Percentiles rank a stretch among this genome's conserved stretches.
These are phyloP conservation scores for Aldabrachelys gigantea DNA, from an alignment of 2,113 vertebrate genomes.

Conservation along the genomic window DNA sequence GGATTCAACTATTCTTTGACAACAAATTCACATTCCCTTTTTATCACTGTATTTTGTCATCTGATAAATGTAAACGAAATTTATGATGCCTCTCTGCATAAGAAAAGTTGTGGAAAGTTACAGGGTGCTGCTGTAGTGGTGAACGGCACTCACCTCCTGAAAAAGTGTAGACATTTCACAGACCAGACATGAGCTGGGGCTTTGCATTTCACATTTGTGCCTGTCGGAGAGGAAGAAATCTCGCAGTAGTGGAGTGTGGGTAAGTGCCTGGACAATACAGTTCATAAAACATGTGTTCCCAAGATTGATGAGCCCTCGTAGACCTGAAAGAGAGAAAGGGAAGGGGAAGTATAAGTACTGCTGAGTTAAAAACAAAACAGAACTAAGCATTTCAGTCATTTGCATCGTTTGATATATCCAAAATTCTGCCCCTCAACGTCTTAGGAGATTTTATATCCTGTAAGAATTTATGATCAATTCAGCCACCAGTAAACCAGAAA, in stretches of 20 bases:
- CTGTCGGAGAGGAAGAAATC: conserved; percentile 98
- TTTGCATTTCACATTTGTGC: conserved; percentile 99
- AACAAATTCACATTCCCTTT: not conserved
- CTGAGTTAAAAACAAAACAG: not conserved
- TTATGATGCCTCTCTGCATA: not conserved
- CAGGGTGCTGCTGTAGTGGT: not conserved
- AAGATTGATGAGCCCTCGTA: conserved; percentile 96
- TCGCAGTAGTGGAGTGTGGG: conserved; percentile 95
- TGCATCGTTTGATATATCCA: conserved; percentile 43
- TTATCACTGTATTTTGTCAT: not conserved
- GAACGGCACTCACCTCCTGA: conserved; percentile 89
- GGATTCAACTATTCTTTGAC: not conserved
- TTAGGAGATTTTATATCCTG: not conserved
- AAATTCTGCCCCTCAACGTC: not conserved
- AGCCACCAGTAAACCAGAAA: not conserved
- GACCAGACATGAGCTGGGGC: conserved; percentile 96
- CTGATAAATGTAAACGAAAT: not conserved
- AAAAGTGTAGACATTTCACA: conserved; percentile 99
- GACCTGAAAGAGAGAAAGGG: conserved; percentile 81
- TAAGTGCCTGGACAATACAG: conserved; percentile 98
- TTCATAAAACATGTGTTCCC: conserved; percentile 99
- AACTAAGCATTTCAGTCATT: fast-evolving
- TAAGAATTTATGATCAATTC: not conserved
- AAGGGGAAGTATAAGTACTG: conserved; percentile 42
- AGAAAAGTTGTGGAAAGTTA: not conserved